These are phyloP conservation scores for Sialia sialis DNA, from an alignment of 2,113 vertebrate genomes.

Conservation along the genomic window DNA sequence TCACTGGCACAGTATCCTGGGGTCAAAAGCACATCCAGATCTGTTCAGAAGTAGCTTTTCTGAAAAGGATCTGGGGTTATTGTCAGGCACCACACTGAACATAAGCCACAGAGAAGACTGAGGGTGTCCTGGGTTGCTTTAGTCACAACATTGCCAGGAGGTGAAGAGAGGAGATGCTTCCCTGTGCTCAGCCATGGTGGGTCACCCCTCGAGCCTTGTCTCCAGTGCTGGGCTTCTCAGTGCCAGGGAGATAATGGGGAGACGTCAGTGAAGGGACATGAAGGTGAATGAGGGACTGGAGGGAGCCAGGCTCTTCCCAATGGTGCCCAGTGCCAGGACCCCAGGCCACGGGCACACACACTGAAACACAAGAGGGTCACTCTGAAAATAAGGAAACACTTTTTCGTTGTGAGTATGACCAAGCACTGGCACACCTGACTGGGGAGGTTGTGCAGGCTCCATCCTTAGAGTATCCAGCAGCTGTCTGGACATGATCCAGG, in stretches of 20 bases:
- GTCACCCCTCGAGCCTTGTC: not conserved
- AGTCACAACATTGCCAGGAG: not conserved
- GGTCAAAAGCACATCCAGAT: not conserved
- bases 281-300: not conserved
- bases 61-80: not conserved
- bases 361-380: rapidly evolving
- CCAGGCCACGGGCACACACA: not conserved
- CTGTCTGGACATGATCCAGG: rapidly evolving
- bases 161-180: not conserved
- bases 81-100: not conserved
- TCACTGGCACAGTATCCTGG: not conserved
- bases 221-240: not conserved
- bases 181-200: not conserved
- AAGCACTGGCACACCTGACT: not conserved
- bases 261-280: rapidly evolving
- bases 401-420: not conserved
- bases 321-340: not conserved
- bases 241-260: not conserved
- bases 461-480: not conserved
- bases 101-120: not conserved
- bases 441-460: not conserved
- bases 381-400: not conserved
- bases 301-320: not conserved
- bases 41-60: not conserved
- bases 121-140: not conserved